Base-by-base conservation (phyloP, 2,888 invertebrate genomes). In the Meta bourneti region DNA sequence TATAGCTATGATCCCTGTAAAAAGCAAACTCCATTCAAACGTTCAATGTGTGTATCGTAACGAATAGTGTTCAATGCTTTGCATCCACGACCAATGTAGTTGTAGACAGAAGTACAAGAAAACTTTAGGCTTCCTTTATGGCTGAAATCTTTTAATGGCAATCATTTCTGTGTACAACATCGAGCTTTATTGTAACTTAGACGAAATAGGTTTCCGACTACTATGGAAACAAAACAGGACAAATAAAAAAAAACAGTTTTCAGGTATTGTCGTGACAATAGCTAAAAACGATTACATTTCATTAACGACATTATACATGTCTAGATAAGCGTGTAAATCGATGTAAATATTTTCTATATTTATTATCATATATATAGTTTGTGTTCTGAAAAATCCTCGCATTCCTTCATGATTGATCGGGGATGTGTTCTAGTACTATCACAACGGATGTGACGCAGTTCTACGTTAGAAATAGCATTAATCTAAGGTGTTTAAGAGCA, bases 101-200 rank as follows among this genome's bases (percentile, higher is more conserved):
- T 52, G 78, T 52, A 48, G 54, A 75, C 74, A 54, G 19, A 84
- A 84, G 72, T 84, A 79, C 79, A 79, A 79, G 75, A 54, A 34
- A 71, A 80, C 72, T 49, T 20, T 81, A 81, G 89, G 79, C 89
- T 84, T 84, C 89, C 83, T 89, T 84, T 89, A 52, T 52, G 54
- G 71, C 72, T 71, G 52, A 71, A 84, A 84, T 87, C 72, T 87
- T 86, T 83, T 79, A 87, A 91, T 49, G 91, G 91, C 91, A 91
- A 91, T 91, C 91, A 91, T 91, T 91, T 91, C 71, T 87, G 87
- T 91, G 83, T 83, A 83, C 70, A 84, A 88, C 82, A 91, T 87
- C 91, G 91, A 91, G 91, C 91, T 91, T 91, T 78, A 79, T 78
- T 88, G 78, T 87, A 82, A 72, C 54, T 87, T 87, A 87, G 87